A percentile compares a stretch with the other conserved stretches of the same genome.
phyloP scores from a whole-genome alignment of 1,140 invertebrate species.

The Cotesia typhae region DNA sequence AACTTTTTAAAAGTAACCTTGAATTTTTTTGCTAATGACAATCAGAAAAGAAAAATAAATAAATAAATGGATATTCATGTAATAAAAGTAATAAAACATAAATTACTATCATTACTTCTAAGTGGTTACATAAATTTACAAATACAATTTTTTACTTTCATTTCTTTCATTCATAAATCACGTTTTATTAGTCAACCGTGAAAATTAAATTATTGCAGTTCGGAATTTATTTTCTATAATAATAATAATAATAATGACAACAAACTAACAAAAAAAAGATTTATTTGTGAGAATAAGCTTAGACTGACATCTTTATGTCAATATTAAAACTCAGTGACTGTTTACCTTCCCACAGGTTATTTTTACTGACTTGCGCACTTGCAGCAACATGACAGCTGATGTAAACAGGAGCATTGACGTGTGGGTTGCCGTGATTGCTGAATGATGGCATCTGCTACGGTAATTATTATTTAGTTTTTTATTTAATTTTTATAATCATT shows the following conservation, averaged over 20 bases:
- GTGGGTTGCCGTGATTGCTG: conserved; percentile 18
- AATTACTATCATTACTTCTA: no score
- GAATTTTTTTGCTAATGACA: no score
- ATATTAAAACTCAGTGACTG: background rate
- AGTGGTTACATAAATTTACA: no score
- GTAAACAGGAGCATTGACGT: background rate
- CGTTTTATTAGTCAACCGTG: no score
- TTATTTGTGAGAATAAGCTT: background rate
- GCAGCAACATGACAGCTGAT: background rate
- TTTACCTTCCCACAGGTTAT: background rate
- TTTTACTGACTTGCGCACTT: background rate
- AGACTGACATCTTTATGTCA: background rate
- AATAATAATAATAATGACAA: background rate
- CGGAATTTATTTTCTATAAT: background rate
- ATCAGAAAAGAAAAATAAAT: no score
- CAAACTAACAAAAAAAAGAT: no score
- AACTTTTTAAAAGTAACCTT: no score
- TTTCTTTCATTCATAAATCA: no score
- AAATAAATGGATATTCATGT: no score
- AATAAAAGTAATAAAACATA: no score
- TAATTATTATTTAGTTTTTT: conserved; percentile 51
- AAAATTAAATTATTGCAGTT: no score
- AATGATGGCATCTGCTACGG: conserved; percentile 64
- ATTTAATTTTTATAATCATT: background rate
- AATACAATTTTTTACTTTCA: no score